Conservation (phyloP, 2,113 vertebrate genomes). For the Lethenteron camtschaticum region DNA sequence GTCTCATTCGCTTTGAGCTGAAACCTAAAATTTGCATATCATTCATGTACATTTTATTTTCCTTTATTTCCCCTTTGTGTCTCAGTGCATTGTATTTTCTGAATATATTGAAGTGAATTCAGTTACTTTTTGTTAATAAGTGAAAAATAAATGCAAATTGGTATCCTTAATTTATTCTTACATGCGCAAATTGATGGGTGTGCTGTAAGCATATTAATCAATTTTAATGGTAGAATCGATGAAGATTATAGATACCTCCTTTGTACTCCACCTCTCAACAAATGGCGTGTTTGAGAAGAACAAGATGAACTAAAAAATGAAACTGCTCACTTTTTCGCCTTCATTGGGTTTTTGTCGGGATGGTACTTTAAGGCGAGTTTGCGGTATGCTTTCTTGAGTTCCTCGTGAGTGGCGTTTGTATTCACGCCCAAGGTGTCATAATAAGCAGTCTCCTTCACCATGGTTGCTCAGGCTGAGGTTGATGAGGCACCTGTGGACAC, state of each 20-base stretch:
- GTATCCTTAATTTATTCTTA: not conserved
- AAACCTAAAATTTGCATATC: too few relatives aligned
- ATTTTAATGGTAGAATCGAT: not conserved
- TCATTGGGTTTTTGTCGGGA: conserved; percentile 23
- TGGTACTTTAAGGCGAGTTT: conserved; percentile 21
- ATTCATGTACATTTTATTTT: too few relatives aligned
- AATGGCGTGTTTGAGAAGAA: too few relatives aligned
- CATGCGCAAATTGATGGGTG: not conserved
- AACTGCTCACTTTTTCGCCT: conserved; percentile 18
- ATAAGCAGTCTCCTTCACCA: conserved; percentile 24
- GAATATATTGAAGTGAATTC: too few relatives aligned
- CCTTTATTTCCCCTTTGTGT: too few relatives aligned
- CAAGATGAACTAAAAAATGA: not conserved
- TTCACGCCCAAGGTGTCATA: conserved; percentile 22
- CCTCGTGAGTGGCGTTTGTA: conserved; percentile 16
- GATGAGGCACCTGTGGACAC: not conserved
- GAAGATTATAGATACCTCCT: not conserved
- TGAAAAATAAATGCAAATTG: not conserved
- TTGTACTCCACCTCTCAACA: not conserved
- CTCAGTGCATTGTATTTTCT: too few relatives aligned
- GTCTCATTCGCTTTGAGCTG: too few relatives aligned
- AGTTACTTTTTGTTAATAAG: not conserved
- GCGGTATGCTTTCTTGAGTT: conserved; percentile 23
- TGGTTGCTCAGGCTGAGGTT: conserved; percentile 11
- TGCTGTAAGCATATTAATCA: too few relatives aligned